These are phyloP conservation scores for Perccottus glenii DNA, from an alignment of 2,113 vertebrate species.

Conservation along the genomic window DNA sequence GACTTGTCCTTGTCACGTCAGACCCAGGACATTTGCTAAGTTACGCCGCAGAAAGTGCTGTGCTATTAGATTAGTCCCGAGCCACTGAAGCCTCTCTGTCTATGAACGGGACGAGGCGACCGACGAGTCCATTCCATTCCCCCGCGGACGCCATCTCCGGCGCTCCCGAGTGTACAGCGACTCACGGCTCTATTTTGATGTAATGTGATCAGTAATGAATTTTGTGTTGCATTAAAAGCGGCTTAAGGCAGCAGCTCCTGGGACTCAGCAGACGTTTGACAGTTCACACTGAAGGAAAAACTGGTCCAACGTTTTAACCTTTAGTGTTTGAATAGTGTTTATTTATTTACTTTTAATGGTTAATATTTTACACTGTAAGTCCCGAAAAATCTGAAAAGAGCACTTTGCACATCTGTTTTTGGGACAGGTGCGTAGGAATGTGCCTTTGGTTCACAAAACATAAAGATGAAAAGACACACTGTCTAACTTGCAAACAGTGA, in stretches of 20 bases:
- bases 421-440: no score
- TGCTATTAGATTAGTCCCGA: constrained; percentile 64
- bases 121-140: constrained; percentile 57
- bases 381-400: no score
- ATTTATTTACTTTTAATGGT: no score
- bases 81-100: constrained; percentile 56
- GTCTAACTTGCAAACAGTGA: no score
- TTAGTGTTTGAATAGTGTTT: no score
- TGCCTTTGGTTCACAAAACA: no score
- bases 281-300: no score
- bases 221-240: constrained; percentile 97
- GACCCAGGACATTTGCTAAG: constrained; percentile 44
- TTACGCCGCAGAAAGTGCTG: constrained; percentile 49
- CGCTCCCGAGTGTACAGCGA: constrained; percentile 58
- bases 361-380: no score
- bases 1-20: constrained; percentile 5
- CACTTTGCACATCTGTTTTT: no score
- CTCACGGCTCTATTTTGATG: constrained; percentile 84
- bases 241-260: not conserved
- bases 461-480: no score
- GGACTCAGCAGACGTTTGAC: not conserved
- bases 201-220: constrained; percentile 99
- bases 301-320: constrained; percentile 9
- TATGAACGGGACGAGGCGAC: constrained; percentile 53
- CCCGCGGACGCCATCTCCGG: constrained; percentile 85